phyloP scores from a whole-genome alignment of 2,797 vertebrate genomes.

The Cichlasoma orientale region DNA sequence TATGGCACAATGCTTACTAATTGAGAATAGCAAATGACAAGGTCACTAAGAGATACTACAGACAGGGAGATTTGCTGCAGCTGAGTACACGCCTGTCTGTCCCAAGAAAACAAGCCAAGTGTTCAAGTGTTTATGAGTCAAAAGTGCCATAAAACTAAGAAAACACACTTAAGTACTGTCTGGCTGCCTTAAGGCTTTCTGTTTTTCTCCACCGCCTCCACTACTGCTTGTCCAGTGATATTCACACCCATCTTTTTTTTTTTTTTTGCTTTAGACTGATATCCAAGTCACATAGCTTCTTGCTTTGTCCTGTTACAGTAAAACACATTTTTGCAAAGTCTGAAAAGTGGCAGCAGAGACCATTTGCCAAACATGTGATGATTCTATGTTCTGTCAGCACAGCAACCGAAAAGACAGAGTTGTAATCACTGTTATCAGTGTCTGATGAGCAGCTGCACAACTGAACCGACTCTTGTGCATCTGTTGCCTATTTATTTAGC shows the following conservation, averaged over 20 bases:
- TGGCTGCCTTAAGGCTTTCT: conserved; percentile 60
- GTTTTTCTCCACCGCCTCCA: conserved; percentile 40
- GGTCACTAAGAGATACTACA: conserved; percentile 20
- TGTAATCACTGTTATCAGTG: conserved; percentile 23
- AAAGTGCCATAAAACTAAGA: conserved; percentile 73
- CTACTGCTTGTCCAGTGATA: conserved; percentile 14
- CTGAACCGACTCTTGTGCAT: conserved; percentile 22
- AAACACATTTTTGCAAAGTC: conserved; percentile 1
- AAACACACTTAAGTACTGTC: conserved; percentile 67
- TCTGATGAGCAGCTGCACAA: conserved; percentile 25
- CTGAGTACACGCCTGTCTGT: conserved; percentile 60
- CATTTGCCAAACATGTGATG: not conserved
- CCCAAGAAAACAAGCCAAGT: conserved; percentile 64
- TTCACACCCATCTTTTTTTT: conserved; percentile 2
- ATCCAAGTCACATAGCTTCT: conserved; percentile 2
- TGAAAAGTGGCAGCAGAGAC: not conserved
- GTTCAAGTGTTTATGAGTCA: conserved; percentile 66
- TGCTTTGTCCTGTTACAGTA: conserved; percentile 5
- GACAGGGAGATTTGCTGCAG: conserved; percentile 45
- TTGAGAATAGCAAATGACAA: conserved; percentile 30
- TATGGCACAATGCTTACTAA: conserved; percentile 6
- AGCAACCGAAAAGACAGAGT: not conserved
- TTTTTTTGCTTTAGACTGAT: conserved; percentile 1
- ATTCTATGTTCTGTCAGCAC: not conserved
- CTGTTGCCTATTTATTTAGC: conserved; percentile 4